phyloP scores from a whole-genome alignment of 2,113 vertebrate genomes.

The Rhea americana region DNA sequence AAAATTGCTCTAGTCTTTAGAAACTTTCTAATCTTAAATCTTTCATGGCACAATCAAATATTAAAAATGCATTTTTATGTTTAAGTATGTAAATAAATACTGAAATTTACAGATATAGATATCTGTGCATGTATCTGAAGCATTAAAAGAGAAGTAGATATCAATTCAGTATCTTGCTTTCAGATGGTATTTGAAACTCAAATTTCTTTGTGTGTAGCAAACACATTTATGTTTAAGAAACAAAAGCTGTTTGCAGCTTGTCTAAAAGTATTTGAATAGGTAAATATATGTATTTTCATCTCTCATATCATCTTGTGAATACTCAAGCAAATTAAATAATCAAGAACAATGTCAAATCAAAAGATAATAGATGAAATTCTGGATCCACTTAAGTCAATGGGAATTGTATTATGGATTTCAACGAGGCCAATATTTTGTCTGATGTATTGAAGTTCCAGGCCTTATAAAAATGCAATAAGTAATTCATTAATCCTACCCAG shows the following conservation, averaged over 20 bases:
- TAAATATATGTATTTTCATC: background rate
- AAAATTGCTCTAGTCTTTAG: background rate
- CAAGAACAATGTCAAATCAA: background rate
- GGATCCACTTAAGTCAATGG: background rate
- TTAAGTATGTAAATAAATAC: background rate
- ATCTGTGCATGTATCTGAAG: background rate
- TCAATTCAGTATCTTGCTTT: background rate
- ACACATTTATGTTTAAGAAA: background rate
- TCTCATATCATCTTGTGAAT: background rate
- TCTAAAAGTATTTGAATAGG: background rate
- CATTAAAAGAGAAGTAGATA: background rate
- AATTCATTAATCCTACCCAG: background rate
- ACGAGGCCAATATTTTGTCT: background rate
- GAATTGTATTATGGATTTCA: background rate
- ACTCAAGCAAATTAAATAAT: background rate
- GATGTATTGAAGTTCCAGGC: background rate
- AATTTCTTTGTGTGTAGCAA: background rate
- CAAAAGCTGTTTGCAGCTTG: background rate
- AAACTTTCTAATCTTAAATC: background rate
- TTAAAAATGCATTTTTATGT: background rate
- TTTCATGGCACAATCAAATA: background rate
- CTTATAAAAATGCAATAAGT: background rate
- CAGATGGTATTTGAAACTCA: background rate
- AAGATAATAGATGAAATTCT: background rate
- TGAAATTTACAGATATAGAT: background rate